Percentiles rank a stretch among this genome's conserved stretches.
Conservation (phyloP, 2,888 invertebrate genomes). For the Lycaena phlaeas region DNA sequence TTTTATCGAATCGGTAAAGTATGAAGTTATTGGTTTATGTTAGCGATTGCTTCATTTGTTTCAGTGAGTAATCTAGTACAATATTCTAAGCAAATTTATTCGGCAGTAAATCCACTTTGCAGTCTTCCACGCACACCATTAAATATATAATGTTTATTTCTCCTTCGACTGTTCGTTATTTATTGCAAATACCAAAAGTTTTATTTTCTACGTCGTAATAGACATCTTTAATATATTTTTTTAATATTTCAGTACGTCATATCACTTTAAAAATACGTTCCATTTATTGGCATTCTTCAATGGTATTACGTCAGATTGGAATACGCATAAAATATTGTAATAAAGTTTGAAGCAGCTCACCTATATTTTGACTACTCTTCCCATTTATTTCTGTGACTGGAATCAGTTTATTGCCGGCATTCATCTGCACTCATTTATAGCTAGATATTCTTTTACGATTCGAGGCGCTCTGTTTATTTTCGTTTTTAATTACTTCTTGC, state of each 20-base stretch:
- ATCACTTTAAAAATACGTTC: slow-evolving; percentile 38
- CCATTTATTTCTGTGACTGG: slow-evolving; percentile 69
- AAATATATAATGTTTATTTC: slow-evolving; percentile 21
- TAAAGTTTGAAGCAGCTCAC: slow-evolving; percentile 45
- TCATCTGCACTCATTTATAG: slow-evolving; percentile 70
- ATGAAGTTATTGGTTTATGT: slow-evolving; percentile 8
- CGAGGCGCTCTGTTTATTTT: slow-evolving; percentile 70
- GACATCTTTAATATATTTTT: slow-evolving; percentile 16
- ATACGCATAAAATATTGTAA: slow-evolving; percentile 32
- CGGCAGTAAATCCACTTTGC: slow-evolving; percentile 18
- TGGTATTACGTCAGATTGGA: slow-evolving; percentile 38
- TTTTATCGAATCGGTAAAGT: slow-evolving; percentile 1
- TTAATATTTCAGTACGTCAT: slow-evolving; percentile 27
- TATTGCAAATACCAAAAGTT: slow-evolving; percentile 49
- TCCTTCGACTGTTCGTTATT: slow-evolving; percentile 29
- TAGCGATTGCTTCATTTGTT: slow-evolving; percentile 15
- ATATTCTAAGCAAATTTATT: slow-evolving; percentile 21
- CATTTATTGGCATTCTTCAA: slow-evolving; percentile 46
- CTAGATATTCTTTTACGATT: slow-evolving; percentile 71
- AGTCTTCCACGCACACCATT: slow-evolving; percentile 19
- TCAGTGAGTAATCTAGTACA: slow-evolving; percentile 17
- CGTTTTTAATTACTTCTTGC: slow-evolving; percentile 71
- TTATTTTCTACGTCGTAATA: slow-evolving; percentile 30
- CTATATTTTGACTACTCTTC: slow-evolving; percentile 51
- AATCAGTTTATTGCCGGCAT: slow-evolving; percentile 65